Base-by-base conservation (phyloP, 2,113 vertebrate genomes). In the Drymodes brunneopygia region DNA sequence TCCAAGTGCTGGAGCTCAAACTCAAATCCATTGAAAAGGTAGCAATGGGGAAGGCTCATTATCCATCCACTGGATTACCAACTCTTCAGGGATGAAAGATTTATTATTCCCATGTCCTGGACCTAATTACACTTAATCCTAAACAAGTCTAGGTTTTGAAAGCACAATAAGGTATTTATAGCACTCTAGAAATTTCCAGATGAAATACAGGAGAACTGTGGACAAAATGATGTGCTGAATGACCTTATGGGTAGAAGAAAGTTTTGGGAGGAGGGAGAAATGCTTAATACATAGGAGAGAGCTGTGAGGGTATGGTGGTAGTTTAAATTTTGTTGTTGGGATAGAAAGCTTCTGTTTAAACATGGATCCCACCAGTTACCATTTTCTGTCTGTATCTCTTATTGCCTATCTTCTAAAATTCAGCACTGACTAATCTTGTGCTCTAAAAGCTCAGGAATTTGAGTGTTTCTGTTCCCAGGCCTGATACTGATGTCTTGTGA, bases 271-370 rank as follows among this genome's bases (percentile, higher is more conserved):
- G 18, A 88, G 24, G 13, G 15, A 73, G 23, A 64, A 95, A 64
- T 56, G 20, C 29, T 78, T 56, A 25, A 73, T 40, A 17, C 7
- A 9, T 6, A 40, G 18, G 35, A 54, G 57, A 86, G 42, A 15
- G 9, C 51, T 4, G 0, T 3, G 1, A 29, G 28, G 12, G 1
- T 42, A 33, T 20, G 17, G 22, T 64, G 20, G 20, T 54, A 4
- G 12, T 66, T 83, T 3, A 4, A 62, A 62, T 15, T 28, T 33
- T 60, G 10, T 19, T 51, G 4, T 31, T 91, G 47, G 13, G 29
- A 42, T 44, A 44, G 40, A 23, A 90, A 44, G 19, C 15, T 87
- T 73, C 61, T 5, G 1, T 57, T 92, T 65, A 77, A 91, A 74
- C 14, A 7, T 5, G 4, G 38, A 71, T 89, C 17, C 7, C 44